Base-by-base conservation (phyloP, 2,888 invertebrate genomes). In the Isoperla grammatica region DNA sequence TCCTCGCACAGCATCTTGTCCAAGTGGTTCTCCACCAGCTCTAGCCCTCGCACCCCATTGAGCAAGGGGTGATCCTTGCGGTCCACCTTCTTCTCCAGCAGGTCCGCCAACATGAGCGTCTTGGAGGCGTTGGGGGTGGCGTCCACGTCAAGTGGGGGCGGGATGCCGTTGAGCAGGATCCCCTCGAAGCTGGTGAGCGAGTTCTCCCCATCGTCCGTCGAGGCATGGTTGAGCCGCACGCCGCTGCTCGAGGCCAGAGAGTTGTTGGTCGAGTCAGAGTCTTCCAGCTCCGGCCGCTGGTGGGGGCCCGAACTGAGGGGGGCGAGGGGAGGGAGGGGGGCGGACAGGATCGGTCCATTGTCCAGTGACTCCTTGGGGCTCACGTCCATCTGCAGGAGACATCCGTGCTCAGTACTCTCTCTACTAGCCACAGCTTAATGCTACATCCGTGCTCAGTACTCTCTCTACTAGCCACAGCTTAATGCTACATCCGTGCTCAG, bases 71-170 rank as follows among this genome's bases (percentile, higher is more conserved):
- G 78, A 57, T 82, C 81, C 60, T 81, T 81, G 50, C 71, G 70
- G 19, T 82, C 82, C 11, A 82, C 78, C 71, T 89, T 90, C 69
- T 89, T 86, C 71, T 93, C 92, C 2, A 93, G 76, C 55, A 92
- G 75, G 72, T 92, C 91, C 0, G 90, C 90, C 48, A 92, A 76
- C 86, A 91, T 88, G 54, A 81, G 67, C 0, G 78, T 79, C 74
- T 89, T 88, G 69, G 60, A 50, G 60, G 75, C 79, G 70, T 81
- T 81, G 56, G 79, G 79, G 1, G 75, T 76, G 6, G 72, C 71
- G 50, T 83, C 81, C 20, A 80, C 76, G 48, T 77, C 76, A 40
- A 76, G 66, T 53, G 73, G 73, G 61, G 77, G 77, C 2, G 81
- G 78, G 40, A 79, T 77, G 60, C 80, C 83, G 66, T 83, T 83